Conservation (phyloP, 2,797 vertebrate species). For the Phylloscopus collybita region DNA sequence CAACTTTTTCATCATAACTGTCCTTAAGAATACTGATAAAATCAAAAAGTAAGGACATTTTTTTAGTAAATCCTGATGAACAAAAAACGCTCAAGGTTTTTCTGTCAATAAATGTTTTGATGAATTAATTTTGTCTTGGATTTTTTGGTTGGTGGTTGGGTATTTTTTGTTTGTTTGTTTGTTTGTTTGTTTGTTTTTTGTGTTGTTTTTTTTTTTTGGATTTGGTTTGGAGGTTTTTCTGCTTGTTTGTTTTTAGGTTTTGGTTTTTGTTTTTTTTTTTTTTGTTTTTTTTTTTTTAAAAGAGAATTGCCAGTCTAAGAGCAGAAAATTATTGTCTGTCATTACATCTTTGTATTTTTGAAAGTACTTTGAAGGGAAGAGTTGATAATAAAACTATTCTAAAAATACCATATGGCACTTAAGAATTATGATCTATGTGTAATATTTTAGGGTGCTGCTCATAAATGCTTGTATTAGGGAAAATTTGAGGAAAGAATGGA, state of each 20-base stretch:
- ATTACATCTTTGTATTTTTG: neutral
- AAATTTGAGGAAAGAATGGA: neutral
- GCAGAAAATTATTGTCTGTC: neutral
- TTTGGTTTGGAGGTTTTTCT: neutral
- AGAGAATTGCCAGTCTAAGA: neutral
- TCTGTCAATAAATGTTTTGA: neutral
- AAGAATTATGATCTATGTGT: neutral
- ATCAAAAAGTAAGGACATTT: neutral
- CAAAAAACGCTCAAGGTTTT: fast-evolving
- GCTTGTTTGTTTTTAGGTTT: neutral
- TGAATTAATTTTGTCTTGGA: neutral
- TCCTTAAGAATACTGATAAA: neutral
- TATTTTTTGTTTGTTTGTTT: neutral
- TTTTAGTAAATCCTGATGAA: neutral
- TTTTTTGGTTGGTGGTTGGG: neutral
- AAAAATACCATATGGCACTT: neutral
- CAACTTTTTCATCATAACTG: neutral
- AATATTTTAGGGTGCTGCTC: neutral
- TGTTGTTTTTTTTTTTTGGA: neutral
- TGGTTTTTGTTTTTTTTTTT: neutral
- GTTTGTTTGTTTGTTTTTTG: neutral
- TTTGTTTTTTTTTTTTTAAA: neutral
- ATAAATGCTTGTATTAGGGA: neutral
- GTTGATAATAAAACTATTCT: neutral
- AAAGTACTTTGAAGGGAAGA: neutral